These are phyloP conservation scores for Drosophila kanapiae DNA, from an alignment of 1,140 invertebrate genomes.

Conservation along the genomic window DNA sequence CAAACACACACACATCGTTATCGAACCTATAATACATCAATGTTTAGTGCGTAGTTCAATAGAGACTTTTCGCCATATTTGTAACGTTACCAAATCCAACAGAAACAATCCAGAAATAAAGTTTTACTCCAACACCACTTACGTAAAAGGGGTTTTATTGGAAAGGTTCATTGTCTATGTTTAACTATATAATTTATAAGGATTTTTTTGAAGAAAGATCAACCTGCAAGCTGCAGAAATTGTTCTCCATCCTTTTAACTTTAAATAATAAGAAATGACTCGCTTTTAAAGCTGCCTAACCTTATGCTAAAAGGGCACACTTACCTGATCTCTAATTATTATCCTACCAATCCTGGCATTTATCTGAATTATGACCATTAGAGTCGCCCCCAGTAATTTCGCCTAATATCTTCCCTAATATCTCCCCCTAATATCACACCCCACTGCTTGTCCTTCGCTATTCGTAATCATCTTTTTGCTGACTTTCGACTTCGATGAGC, in stretches of 20 bases:
- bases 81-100: slow-evolving; percentile 60
- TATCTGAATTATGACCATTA: slow-evolving; percentile 34
- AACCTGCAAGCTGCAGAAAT: neutral
- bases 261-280: neutral
- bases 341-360: slow-evolving; percentile 8
- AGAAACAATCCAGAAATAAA: slow-evolving; percentile 71
- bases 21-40: slow-evolving; percentile 35
- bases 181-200: neutral
- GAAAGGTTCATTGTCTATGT: neutral
- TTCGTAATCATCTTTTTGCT: slow-evolving; percentile 61
- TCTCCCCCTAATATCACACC: slow-evolving; percentile 34
- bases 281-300: neutral
- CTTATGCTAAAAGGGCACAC: slow-evolving; percentile 15
- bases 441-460: neutral
- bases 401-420: slow-evolving; percentile 10
- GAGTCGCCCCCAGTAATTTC: slow-evolving; percentile 4
- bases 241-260: no score
- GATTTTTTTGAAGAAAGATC: neutral
- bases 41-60: slow-evolving; percentile 43
- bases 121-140: slow-evolving; percentile 71
- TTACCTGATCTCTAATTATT: slow-evolving; percentile 40
- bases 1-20: slow-evolving; percentile 33
- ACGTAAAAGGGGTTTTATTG: neutral
- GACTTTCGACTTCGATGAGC: slow-evolving; percentile 50
- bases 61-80: slow-evolving; percentile 71